Base-by-base conservation (phyloP, 2,113 vertebrate species). In the Nothoprocta pentlandii region DNA sequence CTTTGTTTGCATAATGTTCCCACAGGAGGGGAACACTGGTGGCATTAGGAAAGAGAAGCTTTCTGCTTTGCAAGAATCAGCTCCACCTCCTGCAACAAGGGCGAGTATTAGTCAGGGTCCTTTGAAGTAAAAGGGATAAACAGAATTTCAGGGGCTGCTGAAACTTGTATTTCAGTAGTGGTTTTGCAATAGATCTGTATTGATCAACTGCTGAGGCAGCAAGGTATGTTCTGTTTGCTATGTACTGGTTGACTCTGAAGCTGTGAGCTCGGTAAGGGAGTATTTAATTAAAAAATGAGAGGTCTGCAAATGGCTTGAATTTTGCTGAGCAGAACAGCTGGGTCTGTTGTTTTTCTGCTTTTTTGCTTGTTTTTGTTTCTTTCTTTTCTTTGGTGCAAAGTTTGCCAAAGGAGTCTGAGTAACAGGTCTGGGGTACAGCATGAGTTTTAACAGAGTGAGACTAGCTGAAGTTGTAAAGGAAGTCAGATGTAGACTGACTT, bases 1-100 rank as follows among this genome's bases (percentile, higher is more conserved):
- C 79, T 91, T 91, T 81, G 87, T 95, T 95, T 97, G 53, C 90
- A 81, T 96, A 76, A 42, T 2, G 5, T 87, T 94, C 82, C 69
- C 88, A 83, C 78, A 74, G 87, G 93, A 47, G 51, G 93, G 74
- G 16, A 34, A 34, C 34, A 34, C 34, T 34, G 34, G 34, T 74
- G 93, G 46, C 5, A 0, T 62, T 87, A 84, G n/a, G 25, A 0
- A 1, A 73, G 61, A 94, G 82, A 84, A 80, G 53, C 62, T 74
- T 83, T 87, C 41, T 71, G 32, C 47, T 87, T n/a, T 67, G 80
- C 39, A n/a, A n/a, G 21, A 61, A 73, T 87, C 62, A 80, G 70
- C 87, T 81, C 66, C 78, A 83, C 67, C 67, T 71, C 14, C 86
- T 77, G 4, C 28, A 80, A 85, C 53, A 86, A 44, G 41, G 47